These are phyloP conservation scores for Trididemnum clinides DNA, from an alignment of 23 tunicate genomes.

Conservation along the genomic window DNA sequence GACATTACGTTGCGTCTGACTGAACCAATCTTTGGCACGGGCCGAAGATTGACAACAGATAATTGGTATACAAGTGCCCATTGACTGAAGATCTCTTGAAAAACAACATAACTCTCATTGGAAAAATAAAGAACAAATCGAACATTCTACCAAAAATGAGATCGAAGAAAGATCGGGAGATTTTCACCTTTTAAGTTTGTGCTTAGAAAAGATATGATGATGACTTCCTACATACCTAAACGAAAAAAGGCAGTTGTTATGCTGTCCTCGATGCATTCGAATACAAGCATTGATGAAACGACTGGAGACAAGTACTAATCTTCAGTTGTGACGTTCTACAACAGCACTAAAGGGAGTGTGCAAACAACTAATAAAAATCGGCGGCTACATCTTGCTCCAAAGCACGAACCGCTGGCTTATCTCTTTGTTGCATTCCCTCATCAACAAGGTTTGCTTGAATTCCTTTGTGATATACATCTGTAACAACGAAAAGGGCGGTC, in stretches of 20 bases:
- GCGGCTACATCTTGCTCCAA: neutral
- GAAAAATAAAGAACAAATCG: conserved; percentile 3
- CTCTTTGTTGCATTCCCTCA: neutral
- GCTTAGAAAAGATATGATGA: neutral
- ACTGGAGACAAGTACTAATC: conserved; percentile 6
- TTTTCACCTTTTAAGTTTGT: neutral
- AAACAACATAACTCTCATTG: neutral
- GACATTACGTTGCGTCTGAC: neutral
- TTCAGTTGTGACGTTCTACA: conserved; percentile 8
- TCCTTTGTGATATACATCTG: neutral
- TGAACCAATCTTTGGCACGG: neutral
- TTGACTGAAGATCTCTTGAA: neutral
- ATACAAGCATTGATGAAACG: neutral
- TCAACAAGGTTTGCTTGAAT: conserved; percentile 7
- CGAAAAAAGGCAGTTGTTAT: neutral
- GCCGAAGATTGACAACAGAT: neutral
- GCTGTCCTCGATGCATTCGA: conserved; percentile 1
- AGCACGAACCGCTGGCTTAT: conserved; percentile 5
- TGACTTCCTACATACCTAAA: neutral
- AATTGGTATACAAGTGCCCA: conserved; percentile 5
- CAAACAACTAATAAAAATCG: neutral
- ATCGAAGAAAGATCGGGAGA: neutral
- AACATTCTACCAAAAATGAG: neutral
- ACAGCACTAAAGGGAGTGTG: neutral
- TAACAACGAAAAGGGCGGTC: neutral